Evolutionary conservation across 2,113 vertebrate species (phyloP).

Genomic region (Sigmodon hispidus): DNA sequence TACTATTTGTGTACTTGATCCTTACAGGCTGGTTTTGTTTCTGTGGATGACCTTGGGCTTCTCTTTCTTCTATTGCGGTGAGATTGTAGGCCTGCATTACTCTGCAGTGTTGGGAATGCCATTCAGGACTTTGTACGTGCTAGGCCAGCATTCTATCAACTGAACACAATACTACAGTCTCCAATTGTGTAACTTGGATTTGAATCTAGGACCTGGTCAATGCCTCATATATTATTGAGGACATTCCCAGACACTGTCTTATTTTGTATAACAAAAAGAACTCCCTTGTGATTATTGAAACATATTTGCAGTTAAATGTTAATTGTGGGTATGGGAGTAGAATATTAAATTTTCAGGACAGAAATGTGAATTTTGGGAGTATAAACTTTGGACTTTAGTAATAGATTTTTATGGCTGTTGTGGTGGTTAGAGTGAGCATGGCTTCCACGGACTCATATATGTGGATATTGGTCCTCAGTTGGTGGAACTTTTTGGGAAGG

Average conservation of each 20-base stretch:
- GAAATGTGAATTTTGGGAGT: neutral
- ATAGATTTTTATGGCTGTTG: neutral
- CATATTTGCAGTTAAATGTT: neutral
- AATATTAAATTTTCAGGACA: neutral
- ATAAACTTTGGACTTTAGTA: neutral
- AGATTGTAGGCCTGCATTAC: neutral
- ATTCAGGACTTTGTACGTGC: neutral
- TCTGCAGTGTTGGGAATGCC: neutral
- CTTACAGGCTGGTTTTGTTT: neutral
- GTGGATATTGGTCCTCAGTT: neutral
- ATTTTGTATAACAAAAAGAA: neutral
- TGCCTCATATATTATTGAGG: neutral
- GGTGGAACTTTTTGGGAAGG: neutral
- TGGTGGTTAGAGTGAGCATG: neutral
- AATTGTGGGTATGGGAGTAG: neutral
- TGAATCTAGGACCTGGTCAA: neutral
- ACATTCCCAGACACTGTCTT: neutral
- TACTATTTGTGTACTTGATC: neutral
- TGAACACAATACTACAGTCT: neutral
- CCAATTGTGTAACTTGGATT: neutral
- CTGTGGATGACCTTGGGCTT: neutral
- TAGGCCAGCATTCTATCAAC: neutral
- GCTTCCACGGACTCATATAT: neutral
- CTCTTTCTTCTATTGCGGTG: neutral
- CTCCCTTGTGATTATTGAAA: neutral